phyloP scores from a whole-genome alignment of 2,797 vertebrate genomes.

The Agapornis canus region DNA sequence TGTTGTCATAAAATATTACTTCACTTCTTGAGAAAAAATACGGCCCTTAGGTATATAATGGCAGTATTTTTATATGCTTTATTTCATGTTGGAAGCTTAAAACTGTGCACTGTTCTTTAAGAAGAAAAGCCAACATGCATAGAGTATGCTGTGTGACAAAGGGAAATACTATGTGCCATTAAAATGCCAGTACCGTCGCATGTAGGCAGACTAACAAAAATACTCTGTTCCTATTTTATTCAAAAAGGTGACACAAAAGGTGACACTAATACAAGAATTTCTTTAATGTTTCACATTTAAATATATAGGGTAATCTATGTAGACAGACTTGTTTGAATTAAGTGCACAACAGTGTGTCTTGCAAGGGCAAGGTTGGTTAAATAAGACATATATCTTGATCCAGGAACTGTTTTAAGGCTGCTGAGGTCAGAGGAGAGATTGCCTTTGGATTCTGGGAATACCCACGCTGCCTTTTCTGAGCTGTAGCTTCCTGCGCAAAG shows the following conservation, averaged over 20 bases:
- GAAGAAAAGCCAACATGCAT: not conserved
- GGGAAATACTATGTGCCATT: not conserved
- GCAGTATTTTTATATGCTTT: not conserved
- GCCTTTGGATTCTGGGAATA: not conserved
- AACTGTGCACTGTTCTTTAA: not conserved
- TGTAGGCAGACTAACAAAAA: not conserved
- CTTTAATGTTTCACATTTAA: not conserved
- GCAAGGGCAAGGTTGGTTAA: not conserved
- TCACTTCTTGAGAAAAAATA: not conserved
- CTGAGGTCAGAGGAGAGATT: not conserved
- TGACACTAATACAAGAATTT: not conserved
- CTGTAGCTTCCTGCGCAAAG: fast-evolving
- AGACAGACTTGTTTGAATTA: not conserved
- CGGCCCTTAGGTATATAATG: not conserved
- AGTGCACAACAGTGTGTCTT: not conserved
- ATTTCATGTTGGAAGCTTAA: not conserved
- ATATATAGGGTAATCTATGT: not conserved
- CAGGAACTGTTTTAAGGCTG: not conserved
- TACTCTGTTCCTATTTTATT: not conserved
- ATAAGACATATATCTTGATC: not conserved
- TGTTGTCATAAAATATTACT: not conserved
- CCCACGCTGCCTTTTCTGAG: not conserved
- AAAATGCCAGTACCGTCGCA: not conserved
- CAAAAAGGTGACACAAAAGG: not conserved
- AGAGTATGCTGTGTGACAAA: not conserved